Evolutionary conservation across 2,113 vertebrate genomes (phyloP).

Genomic region (Mesocricetus auratus): DNA sequence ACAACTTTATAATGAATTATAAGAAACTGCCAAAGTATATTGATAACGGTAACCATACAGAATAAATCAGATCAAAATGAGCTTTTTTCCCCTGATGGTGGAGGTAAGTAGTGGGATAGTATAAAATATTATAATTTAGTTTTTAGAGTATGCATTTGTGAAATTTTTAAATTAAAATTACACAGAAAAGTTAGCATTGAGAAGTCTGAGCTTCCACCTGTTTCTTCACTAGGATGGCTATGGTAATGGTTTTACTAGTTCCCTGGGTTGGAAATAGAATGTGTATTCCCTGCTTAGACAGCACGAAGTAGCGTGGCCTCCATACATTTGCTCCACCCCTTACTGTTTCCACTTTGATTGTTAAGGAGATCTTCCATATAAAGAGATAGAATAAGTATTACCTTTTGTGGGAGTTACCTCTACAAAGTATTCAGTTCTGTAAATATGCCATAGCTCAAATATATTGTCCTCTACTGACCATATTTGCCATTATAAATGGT

Average conservation of each 20-base stretch:
- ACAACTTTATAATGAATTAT: constrained; percentile 18
- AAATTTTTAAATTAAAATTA: constrained; percentile 43
- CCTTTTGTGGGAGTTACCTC: not conserved
- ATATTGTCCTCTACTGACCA: not conserved
- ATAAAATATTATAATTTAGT: constrained; percentile 23
- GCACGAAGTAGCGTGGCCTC: not conserved
- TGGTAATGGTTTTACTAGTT: constrained; percentile 40
- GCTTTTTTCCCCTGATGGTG: not conserved
- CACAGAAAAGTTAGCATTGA: constrained; percentile 10
- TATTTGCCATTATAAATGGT: not conserved
- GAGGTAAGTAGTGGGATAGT: not conserved
- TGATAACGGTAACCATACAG: not conserved
- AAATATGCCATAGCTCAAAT: not conserved
- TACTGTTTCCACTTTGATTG: not conserved
- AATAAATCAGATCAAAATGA: constrained; percentile 36
- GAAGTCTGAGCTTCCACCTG: not conserved
- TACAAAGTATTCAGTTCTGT: not conserved
- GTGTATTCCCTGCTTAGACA: not conserved
- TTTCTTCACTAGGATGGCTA: not conserved
- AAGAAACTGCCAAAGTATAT: constrained; percentile 16
- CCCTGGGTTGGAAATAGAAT: constrained; percentile 13
- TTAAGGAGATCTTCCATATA: not conserved
- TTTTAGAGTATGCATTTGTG: not conserved
- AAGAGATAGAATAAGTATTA: constrained; percentile 3
- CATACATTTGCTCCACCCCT: not conserved